Conservation (phyloP, 2,113 vertebrate species). For the Centrocercus urophasianus region DNA sequence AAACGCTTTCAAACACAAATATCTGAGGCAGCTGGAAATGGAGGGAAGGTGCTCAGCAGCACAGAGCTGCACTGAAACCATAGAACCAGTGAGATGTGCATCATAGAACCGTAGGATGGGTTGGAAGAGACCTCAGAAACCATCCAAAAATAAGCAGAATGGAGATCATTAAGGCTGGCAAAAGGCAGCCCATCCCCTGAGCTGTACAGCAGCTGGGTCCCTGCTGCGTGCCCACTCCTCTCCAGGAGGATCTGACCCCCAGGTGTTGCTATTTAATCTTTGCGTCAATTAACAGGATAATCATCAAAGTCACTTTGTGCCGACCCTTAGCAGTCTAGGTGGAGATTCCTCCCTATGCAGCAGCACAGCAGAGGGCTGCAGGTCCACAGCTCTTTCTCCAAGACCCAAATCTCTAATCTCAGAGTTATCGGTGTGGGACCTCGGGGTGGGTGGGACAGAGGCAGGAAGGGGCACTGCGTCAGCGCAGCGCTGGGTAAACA, state of each 20-base stretch:
- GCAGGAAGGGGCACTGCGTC: slow-evolving; percentile 58
- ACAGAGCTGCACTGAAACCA: neutral
- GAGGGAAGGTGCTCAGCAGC: slow-evolving; percentile 40
- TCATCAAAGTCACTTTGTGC: neutral
- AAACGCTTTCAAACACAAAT: neutral
- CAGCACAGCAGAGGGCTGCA: neutral
- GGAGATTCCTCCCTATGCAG: neutral
- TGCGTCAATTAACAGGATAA: neutral
- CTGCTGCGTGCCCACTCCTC: neutral
- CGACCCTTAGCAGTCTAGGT: neutral
- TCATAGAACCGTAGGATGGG: no score
- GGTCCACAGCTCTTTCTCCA: slow-evolving; percentile 2
- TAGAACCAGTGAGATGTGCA: no score
- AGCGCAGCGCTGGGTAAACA: slow-evolving; percentile 36
- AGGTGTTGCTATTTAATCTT: neutral
- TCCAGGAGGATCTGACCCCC: neutral
- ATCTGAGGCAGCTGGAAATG: slow-evolving; percentile 57
- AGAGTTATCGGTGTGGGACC: slow-evolving; percentile 43
- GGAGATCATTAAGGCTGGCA: slow-evolving; percentile 23
- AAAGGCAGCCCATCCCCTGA: neutral
- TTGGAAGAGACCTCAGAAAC: no score
- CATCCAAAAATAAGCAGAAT: slow-evolving; percentile 1
- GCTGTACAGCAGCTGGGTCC: neutral
- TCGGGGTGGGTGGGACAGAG: slow-evolving; percentile 40
- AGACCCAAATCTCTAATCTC: slow-evolving; percentile 30